Evolutionary conservation across 2,797 vertebrate genomes (phyloP).

Genomic region (Staurois parvus): DNA sequence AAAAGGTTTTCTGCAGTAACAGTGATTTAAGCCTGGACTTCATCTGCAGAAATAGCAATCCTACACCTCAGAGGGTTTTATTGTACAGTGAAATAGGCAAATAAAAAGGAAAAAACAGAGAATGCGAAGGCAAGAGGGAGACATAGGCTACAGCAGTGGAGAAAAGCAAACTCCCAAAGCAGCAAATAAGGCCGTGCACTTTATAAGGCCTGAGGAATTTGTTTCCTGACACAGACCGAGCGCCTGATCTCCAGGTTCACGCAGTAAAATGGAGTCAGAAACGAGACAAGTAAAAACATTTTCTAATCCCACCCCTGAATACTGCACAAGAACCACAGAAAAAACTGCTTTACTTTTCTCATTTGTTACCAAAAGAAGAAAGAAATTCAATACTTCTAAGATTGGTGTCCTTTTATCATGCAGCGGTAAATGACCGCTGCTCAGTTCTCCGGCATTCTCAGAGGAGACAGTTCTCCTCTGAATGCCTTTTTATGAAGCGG

Average conservation of each 20-base stretch:
- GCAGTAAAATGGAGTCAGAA: neutral
- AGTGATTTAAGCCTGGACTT: neutral
- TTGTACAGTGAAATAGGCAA: neutral
- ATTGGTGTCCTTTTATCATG: too few relatives aligned
- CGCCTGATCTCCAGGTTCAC: neutral
- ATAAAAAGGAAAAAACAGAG: neutral
- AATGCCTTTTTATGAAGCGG: too few relatives aligned
- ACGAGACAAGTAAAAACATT: too few relatives aligned
- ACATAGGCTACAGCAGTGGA: neutral
- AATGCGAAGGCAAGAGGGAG: neutral
- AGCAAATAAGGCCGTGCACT: neutral
- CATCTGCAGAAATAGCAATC: slow-evolving; percentile 3
- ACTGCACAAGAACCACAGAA: too few relatives aligned
- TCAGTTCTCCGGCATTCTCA: too few relatives aligned
- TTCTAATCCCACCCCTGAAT: too few relatives aligned
- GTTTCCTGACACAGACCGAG: neutral
- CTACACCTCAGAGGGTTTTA: slow-evolving; percentile 15
- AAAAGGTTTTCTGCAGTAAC: neutral
- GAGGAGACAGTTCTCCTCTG: too few relatives aligned
- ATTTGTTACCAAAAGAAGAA: too few relatives aligned
- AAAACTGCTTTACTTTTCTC: too few relatives aligned
- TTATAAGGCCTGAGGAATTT: neutral
- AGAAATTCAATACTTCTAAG: too few relatives aligned
- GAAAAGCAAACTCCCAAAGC: neutral
- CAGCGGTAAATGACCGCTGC: too few relatives aligned